Base-by-base conservation (phyloP, 2,888 invertebrate species). In the Ischnura elegans region DNA sequence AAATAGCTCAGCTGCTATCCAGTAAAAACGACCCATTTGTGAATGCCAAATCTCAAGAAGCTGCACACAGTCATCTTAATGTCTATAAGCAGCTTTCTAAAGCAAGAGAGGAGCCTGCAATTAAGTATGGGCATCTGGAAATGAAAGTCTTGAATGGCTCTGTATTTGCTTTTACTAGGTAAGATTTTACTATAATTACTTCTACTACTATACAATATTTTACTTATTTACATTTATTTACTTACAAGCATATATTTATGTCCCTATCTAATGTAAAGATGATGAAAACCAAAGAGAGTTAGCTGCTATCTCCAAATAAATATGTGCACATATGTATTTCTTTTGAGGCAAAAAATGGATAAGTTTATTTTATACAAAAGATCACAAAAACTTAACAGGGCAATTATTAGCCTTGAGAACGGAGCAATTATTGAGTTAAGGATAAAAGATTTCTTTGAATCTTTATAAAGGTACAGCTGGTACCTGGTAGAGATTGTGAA, bases 1-100 rank as follows among this genome's bases (percentile, higher is more conserved):
- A 86, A 13, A 93, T 93, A 8, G 94, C 95, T 2, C 95, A 95
- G 95, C 93, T 95, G n/a, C 95, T 94, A 25, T 94, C 95, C 16
- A 94, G 95, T 94, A 87, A 94, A 16, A 95, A 95, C 94, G 95
- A 94, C 93, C 94, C 93, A 6, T 43, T 42, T 0, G 51, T 95
- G 21, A 95, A 95, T 94, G 95, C 95, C 21, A 94, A 95, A 93
- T 94, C 94, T n/a, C 94, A 95, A 94, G 87, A 87, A 85, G 93
- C 51, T 51, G 94, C 94, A 0, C 87, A 94, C 16, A 94, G 94
- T 47, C 94, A 94, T 93, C 93, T 94, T 36, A 93, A 94, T 43
- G 93, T 94, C 21, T 94, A 94, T 87, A 93, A 94, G 29, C 87
- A 46, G 93, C 86, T 94, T 25, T 93, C 93, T 13, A 84, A 55